phyloP scores from a whole-genome alignment of 1,140 invertebrate species.

The Lamellibrachia luymesi region DNA sequence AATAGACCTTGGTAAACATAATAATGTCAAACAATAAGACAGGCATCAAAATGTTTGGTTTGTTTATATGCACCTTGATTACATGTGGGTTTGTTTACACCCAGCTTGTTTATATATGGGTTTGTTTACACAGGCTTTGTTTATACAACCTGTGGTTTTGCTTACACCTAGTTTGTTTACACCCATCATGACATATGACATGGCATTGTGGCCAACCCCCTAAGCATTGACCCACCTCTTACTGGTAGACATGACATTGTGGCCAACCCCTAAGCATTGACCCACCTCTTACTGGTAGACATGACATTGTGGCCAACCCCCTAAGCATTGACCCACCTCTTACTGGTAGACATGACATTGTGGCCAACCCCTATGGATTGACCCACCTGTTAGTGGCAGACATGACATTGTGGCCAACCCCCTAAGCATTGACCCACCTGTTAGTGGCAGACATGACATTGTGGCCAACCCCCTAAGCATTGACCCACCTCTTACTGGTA shows the following conservation, averaged over 20 bases:
- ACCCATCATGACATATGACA: not conserved
- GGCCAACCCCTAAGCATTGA: not conserved
- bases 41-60: no score
- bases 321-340: not conserved
- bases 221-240: not conserved
- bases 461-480: not conserved
- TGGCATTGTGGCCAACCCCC: no score
- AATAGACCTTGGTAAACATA: no score
- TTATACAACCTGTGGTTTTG: not conserved
- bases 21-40: no score
- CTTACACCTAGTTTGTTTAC: not conserved
- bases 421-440: not conserved
- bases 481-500: not conserved
- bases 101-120: not conserved
- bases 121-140: not conserved
- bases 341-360: not conserved
- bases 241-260: no score
- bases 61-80: not conserved
- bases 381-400: not conserved
- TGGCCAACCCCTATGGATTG: not conserved
- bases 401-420: no score
- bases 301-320: no score
- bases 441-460: not conserved
- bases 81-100: not conserved
- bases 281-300: not conserved